A percentile compares a stretch with the other conserved stretches of the same genome.
Conservation (phyloP, 1,140 invertebrate species). For the Hydropsyche tenuis region DNA sequence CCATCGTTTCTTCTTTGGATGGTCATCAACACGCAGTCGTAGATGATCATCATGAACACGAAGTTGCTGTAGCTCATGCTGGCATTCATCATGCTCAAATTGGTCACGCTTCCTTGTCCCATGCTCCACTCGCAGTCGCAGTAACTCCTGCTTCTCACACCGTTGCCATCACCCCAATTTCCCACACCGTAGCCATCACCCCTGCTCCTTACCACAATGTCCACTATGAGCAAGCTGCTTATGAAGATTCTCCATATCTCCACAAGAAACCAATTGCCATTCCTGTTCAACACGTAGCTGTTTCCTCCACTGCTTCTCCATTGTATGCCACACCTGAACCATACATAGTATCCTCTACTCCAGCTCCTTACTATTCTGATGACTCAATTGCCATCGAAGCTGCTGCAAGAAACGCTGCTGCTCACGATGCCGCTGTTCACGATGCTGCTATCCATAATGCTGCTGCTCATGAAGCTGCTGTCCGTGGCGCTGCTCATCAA, state of each 20-base stretch:
- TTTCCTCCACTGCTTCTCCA: slow-evolving; percentile 48
- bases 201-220: slow-evolving; percentile 40
- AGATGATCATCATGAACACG: slow-evolving; percentile 42
- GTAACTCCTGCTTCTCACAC: slow-evolving; percentile 30
- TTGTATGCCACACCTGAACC: slow-evolving; percentile 49
- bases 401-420: slow-evolving; percentile 52
- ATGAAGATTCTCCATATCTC: not conserved
- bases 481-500: slow-evolving; percentile 35
- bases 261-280: slow-evolving; percentile 20
- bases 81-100: slow-evolving; percentile 36
- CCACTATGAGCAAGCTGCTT: slow-evolving; percentile 22
- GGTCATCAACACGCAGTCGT: not conserved
- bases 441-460: slow-evolving; percentile 44
- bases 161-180: slow-evolving; percentile 44
- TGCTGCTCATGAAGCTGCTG: slow-evolving; percentile 45
- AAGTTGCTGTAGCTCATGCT: slow-evolving; percentile 18
- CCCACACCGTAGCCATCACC: slow-evolving; percentile 49
- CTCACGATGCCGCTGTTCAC: slow-evolving; percentile 45
- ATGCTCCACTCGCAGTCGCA: slow-evolving; percentile 30
- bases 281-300: slow-evolving; percentile 33
- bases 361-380: slow-evolving; percentile 50
- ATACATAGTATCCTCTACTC: slow-evolving; percentile 45
- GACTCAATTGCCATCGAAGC: slow-evolving; percentile 56
- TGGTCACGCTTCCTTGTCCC: slow-evolving; percentile 15
- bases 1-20: slow-evolving; percentile 55